Conservation (phyloP, 2,113 vertebrate species). For the Thunnus maccoyii region DNA sequence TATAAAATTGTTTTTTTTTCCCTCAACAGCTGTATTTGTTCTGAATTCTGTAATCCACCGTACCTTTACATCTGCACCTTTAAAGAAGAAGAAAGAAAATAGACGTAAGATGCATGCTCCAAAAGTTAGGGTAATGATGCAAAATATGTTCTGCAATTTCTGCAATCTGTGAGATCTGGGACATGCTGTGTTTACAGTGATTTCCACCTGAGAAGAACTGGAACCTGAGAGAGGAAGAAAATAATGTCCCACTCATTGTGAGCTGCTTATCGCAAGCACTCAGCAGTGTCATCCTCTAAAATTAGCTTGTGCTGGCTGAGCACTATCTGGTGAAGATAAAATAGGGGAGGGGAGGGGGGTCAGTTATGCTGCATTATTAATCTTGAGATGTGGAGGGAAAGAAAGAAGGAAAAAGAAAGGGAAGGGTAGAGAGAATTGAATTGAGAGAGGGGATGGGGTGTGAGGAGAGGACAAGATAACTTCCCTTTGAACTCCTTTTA, state of each 20-base stretch:
- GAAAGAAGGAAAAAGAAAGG: constrained; percentile 27
- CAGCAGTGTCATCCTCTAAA: constrained; percentile 81
- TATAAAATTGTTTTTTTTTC: constrained; percentile 3
- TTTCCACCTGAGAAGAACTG: constrained; percentile 73
- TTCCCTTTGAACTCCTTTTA: constrained; percentile 61
- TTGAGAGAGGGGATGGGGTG: constrained; percentile 4
- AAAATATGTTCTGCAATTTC: constrained; percentile 58
- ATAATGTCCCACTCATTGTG: constrained; percentile 74
- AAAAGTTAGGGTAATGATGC: constrained; percentile 48
- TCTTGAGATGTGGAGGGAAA: constrained; percentile 64
- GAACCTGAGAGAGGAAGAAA: constrained; percentile 66
- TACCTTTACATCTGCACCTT: background rate
- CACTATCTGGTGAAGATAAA: constrained; percentile 78
- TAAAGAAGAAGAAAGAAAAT: background rate
- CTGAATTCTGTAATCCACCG: constrained; percentile 9
- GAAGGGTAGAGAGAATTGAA: constrained; percentile 30
- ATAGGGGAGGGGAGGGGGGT: constrained; percentile 41
- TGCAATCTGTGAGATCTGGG: constrained; percentile 68
- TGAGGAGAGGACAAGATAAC: constrained; percentile 57
- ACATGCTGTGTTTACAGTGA: constrained; percentile 64
- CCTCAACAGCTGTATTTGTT: background rate
- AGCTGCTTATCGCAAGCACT: constrained; percentile 77
- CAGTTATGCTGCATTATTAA: constrained; percentile 79
- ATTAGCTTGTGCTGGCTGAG: constrained; percentile 82
- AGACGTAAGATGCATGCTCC: constrained; percentile 7